Base-by-base conservation (phyloP, 2,113 vertebrate genomes). In the Xiphophorus hellerii region DNA sequence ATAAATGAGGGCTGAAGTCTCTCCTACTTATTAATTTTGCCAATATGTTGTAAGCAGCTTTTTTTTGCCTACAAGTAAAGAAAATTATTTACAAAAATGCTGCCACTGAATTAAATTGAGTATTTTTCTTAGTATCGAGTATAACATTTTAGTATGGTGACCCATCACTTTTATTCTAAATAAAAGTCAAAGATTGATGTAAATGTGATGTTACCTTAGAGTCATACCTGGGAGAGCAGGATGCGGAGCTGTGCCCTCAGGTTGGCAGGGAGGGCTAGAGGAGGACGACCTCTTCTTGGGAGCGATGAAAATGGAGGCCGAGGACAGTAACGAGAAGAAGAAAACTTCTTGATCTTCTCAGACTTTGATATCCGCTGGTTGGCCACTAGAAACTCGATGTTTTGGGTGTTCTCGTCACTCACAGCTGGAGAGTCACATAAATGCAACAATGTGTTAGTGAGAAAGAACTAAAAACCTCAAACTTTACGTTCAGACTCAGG, bases 181-280 rank as follows among this genome's bases (percentile, higher is more conserved):
- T 25, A 58, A 25, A 58, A 58, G 20, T 54, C 51, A 25, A 58
- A 58, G 22, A 58, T 25, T n/a, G 25, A 58, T n/a, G 51, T 58
- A n/a, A 25, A 25, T 10, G 17, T n/a, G 25, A 3, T 42, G 35
- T 39, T 39, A 60, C 29, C 4, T 67, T 63, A 3, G 27, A 15
- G 25, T 76, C 35, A 31, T 80, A 92, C 91, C 82, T 77, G 89
- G 0, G 93, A 94, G 81, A 98, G 89, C 28, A 99, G 91, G 58
- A 95, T 84, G 76, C 93, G 94, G 31, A 98, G 85, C 78, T 98
- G 95, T 68, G 95, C 92, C 83, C 95, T 96, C 86, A 97, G 93
- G 0, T 89, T 30, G 0, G 93, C 94, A 2, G 96, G 96, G 17
- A 98, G 84, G 51, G 93, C 2, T 0, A 91, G 93, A 39, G 94